phyloP scores from a whole-genome alignment of 1,140 invertebrate genomes.

The Hycleus phaleratus region DNA sequence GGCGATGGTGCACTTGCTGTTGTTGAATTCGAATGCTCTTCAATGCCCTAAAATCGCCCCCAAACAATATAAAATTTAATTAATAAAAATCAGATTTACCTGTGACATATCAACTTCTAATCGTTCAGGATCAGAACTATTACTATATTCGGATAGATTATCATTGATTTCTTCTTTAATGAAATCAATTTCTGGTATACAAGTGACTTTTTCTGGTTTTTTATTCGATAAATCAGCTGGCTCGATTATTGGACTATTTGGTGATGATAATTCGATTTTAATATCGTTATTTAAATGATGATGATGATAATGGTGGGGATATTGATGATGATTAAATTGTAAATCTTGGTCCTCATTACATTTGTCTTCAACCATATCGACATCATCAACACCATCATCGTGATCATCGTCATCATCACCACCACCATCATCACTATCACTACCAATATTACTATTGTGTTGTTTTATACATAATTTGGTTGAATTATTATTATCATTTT shows the following conservation, averaged over 20 bases:
- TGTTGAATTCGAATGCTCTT: constrained; percentile 37
- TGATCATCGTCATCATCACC: no score
- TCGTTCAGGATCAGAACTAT: constrained; percentile 50
- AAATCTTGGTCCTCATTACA: no score
- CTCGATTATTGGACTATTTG: constrained; percentile 3
- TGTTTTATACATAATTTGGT: no score
- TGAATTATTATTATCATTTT: no score
- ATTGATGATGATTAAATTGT: no score
- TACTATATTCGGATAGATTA: constrained; percentile 41
- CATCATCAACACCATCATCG: no score
- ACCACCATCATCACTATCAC: no score
- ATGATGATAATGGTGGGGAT: no score
- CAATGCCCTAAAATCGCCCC: constrained; percentile 22
- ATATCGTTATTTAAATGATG: no score
- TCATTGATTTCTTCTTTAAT: constrained; percentile 35
- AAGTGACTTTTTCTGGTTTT: constrained; percentile 32
- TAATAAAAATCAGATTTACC: constrained; percentile 13
- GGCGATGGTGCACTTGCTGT: constrained; percentile 34
- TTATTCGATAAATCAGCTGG: constrained; percentile 38
- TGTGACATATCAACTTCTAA: constrained; percentile 46
- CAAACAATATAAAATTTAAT: neutral
- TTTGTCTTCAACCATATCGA: no score
- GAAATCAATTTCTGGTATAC: constrained; percentile 34
- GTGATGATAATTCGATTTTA: no score
- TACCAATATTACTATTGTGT: no score